These are phyloP conservation scores for Brienomyrus longianalis DNA, from an alignment of 2,113 vertebrate genomes.

Conservation along the genomic window DNA sequence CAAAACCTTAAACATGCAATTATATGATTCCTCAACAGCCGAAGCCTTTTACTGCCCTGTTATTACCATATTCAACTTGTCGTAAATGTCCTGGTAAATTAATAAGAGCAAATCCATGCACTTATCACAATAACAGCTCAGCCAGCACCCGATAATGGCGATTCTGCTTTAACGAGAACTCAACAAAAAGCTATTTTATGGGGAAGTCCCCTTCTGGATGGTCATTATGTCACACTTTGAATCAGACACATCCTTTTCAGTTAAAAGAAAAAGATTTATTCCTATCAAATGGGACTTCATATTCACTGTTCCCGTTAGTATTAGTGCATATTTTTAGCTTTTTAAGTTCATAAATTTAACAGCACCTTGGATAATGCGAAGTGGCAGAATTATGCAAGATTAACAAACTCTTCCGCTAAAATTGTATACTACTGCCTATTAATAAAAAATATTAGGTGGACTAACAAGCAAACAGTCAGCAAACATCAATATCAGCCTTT, in stretches of 20 bases:
- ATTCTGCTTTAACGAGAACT: background rate
- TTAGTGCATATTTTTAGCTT: slow-evolving; percentile 7
- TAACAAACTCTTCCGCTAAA: background rate
- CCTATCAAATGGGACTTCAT: background rate
- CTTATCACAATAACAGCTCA: background rate
- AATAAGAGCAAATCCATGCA: background rate
- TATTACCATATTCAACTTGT: slow-evolving; percentile 33
- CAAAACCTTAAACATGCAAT: slow-evolving; percentile 23
- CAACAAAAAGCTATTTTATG: slow-evolving; percentile 1
- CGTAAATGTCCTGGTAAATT: slow-evolving; percentile 32
- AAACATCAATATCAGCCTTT: background rate
- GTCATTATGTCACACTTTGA: background rate
- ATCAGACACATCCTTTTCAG: background rate
- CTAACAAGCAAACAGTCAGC: background rate
- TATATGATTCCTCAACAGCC: slow-evolving; percentile 22
- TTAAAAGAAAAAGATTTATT: background rate
- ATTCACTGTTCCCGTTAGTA: background rate
- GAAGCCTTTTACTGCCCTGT: slow-evolving; percentile 21
- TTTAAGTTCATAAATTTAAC: background rate
- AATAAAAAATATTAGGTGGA: background rate
- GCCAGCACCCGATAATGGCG: slow-evolving; percentile 10
- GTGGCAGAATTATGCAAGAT: slow-evolving; percentile 8
- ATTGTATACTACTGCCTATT: background rate
- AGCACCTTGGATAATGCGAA: background rate
- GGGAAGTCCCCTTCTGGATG: background rate